Evolutionary conservation across 2,888 invertebrate genomes (phyloP).

Genomic region (Drosophila percnosoma): DNA sequence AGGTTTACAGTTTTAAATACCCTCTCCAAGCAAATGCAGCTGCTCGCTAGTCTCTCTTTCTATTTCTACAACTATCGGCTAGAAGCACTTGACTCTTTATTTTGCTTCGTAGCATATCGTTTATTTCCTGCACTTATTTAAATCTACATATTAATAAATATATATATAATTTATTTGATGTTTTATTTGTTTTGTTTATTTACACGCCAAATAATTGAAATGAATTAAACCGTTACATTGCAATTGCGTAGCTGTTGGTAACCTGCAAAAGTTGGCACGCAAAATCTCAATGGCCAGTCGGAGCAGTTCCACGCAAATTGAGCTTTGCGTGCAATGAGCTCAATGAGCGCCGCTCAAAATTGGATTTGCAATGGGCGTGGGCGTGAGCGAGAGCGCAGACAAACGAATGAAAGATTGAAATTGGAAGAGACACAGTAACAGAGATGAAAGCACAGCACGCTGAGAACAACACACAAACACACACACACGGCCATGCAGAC

Average conservation of each 20-base stretch:
- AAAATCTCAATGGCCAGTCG: constrained; percentile 82
- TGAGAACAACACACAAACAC: constrained; percentile 44
- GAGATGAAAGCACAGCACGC: constrained; percentile 55
- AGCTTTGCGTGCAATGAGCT: constrained; percentile 77
- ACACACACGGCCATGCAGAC: constrained; percentile 25
- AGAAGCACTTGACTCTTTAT: constrained; percentile 25
- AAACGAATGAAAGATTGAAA: constrained; percentile 58
- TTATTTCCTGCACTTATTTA: constrained; percentile 51
- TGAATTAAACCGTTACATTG: constrained; percentile 40
- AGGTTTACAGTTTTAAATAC: constrained; percentile 24
- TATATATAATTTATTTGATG: constrained; percentile 71
- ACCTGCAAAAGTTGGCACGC: constrained; percentile 86
- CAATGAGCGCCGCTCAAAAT: constrained; percentile 39
- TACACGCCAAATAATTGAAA: constrained; percentile 72
- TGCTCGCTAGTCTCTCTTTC: constrained; percentile 8
- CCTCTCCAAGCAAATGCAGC: constrained; percentile 21
- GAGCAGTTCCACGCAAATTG: constrained; percentile 82
- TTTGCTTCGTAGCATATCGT: constrained; percentile 23
- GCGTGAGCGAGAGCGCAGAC: constrained; percentile 27
- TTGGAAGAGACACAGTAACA: constrained; percentile 52
- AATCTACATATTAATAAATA: constrained; percentile 19
- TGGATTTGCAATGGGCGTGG: constrained; percentile 46
- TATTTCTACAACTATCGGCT: not conserved
- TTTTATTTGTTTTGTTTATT: constrained; percentile 74
- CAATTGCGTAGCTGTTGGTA: constrained; percentile 86